Base-by-base conservation (phyloP, 2,113 vertebrate genomes). In the Callochromis pleurospilus region DNA sequence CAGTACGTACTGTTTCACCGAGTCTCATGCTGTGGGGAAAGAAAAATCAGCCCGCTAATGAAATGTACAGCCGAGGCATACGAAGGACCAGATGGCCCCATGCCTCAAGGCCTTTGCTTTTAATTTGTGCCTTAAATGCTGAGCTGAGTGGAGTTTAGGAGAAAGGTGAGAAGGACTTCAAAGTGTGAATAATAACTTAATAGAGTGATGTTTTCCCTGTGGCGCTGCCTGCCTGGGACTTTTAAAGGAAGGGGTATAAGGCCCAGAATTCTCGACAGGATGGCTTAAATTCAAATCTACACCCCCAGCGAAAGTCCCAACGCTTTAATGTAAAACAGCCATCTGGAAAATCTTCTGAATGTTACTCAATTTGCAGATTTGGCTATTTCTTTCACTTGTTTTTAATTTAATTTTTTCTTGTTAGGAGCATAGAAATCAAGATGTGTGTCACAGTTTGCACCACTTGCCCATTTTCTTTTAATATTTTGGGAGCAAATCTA, bases 161-260 rank as follows among this genome's bases (percentile, higher is more conserved):
- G 90, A 86, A 92, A 92, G 86, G 88, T 91, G 87, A 93, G 81
- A 79, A 42, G 5, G 14, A 89, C 88, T 94, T 93, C 90, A 92
- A 94, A 91, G 90, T 81, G 55, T 6, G n/a, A 75, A 79, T 54
- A 70, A 90, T 80, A 84, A 31, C 77, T 80, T 68, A 83, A 84
- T 26, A 29, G 31, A 45, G 42, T 7, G 4, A 81, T 81, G 68
- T 82, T 84, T 87, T 81, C 54, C 80, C 54, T 1, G 5, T 56
- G 84, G 83, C 58, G 26, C 42, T 54, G 42, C 40, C 42, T 54
- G 36, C 36, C 36, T 49, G 54, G 13, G 6, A 42, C 36, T 62
- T 89, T 84, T 40, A 77, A 89, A 79, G 70, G 84, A 62, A n/a
- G n/a, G 9, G 19, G 26, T 33, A 47, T 55, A 33, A 24, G 38